Evolutionary conservation across 2,888 invertebrate species (phyloP).

Genomic region (Drosophila anceps): DNA sequence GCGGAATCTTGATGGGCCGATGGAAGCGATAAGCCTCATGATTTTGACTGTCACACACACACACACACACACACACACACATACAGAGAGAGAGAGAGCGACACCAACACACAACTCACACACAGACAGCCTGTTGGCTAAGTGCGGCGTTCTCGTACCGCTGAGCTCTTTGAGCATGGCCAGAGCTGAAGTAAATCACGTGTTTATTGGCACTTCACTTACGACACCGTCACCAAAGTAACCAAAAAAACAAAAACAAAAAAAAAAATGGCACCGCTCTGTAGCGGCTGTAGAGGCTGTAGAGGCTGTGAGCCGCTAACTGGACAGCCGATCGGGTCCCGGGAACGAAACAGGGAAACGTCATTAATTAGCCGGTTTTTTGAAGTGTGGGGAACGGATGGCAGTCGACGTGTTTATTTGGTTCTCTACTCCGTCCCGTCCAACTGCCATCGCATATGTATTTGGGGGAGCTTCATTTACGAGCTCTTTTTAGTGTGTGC

Average conservation of each 20-base stretch:
- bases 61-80: constrained; percentile 19
- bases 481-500: constrained; percentile 62
- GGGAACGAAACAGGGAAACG: constrained; percentile 58
- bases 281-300: constrained; percentile 43
- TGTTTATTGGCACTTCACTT: constrained; percentile 84
- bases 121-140: constrained; percentile 36
- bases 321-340: constrained; percentile 27
- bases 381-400: constrained; percentile 77
- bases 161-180: constrained; percentile 47
- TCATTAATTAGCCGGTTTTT: constrained; percentile 75
- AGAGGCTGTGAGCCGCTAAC: constrained; percentile 24
- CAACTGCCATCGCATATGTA: constrained; percentile 40
- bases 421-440: constrained; percentile 54
- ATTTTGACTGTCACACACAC: constrained; percentile 72
- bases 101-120: constrained; percentile 43
- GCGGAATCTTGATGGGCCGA: constrained; percentile 84
- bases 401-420: constrained; percentile 77
- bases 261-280: constrained; percentile 76
- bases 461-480: constrained; percentile 65
- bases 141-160: constrained; percentile 48
- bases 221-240: constrained; percentile 70
- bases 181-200: constrained; percentile 82
- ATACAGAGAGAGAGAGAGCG: background rate
- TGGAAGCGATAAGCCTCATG: constrained; percentile 81
- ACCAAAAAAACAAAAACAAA: constrained; percentile 48